These are phyloP conservation scores for Alviniconcha marisindica DNA, from an alignment of 1,140 invertebrate species.

Conservation along the genomic window DNA sequence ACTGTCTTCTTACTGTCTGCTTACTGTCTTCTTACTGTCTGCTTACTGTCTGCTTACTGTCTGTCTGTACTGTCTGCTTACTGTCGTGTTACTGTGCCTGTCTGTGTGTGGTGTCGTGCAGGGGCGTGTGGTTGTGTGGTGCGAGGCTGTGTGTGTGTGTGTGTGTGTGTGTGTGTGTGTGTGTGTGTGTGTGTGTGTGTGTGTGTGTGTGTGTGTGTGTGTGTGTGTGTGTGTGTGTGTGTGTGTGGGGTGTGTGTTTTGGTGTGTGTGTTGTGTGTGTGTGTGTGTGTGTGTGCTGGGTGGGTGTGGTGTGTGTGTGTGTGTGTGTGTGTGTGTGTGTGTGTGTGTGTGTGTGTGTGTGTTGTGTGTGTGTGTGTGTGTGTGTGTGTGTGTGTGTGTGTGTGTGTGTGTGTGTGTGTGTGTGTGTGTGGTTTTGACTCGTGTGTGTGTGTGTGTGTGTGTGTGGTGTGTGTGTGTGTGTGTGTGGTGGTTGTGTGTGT, in stretches of 20 bases:
- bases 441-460: too few species aligned
- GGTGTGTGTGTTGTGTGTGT: not conserved
- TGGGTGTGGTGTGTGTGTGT: not conserved
- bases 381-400: not conserved
- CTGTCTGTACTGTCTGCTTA: not conserved
- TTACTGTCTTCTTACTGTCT: too few species aligned
- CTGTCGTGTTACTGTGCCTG: not conserved
- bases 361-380: not conserved
- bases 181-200: constrained; percentile 11
- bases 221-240: not conserved
- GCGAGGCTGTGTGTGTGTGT: not conserved
- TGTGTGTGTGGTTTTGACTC: too few species aligned
- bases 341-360: not conserved
- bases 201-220: not conserved
- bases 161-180: not conserved
- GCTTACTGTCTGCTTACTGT: too few species aligned
- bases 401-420: too few species aligned
- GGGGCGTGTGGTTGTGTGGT: not conserved
- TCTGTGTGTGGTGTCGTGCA: not conserved
- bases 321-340: not conserved
- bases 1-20: too few species aligned
- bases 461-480: too few species aligned
- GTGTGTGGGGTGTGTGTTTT: not conserved
- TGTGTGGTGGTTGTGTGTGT: too few species aligned
- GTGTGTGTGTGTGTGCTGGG: not conserved